These are phyloP conservation scores for Callaeas wilsoni DNA, from an alignment of 2,113 vertebrate genomes.

Conservation along the genomic window DNA sequence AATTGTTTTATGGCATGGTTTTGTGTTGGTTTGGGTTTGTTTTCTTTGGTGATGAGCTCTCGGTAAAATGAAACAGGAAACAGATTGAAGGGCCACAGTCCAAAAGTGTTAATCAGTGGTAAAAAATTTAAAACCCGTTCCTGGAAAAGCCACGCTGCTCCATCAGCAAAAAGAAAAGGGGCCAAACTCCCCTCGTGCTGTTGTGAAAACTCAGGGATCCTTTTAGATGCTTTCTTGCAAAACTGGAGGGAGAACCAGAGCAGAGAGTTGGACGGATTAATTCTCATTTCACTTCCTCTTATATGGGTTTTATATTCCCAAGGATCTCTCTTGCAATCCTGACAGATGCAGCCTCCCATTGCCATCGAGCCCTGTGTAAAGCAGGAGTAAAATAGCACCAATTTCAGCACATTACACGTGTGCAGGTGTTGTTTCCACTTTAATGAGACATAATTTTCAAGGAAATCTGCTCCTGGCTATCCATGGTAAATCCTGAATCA, in stretches of 20 bases:
- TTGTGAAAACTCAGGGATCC: neutral
- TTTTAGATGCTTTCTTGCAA: neutral
- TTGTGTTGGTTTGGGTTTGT: neutral
- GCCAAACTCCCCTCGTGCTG: neutral
- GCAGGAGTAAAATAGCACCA: accelerated
- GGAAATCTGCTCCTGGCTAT: neutral
- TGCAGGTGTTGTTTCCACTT: neutral
- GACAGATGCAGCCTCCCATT: neutral
- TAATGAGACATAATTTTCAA: neutral
- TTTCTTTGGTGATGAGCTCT: neutral
- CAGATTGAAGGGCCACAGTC: neutral
- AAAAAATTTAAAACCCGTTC: neutral
- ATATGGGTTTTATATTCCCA: accelerated
- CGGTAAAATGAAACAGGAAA: neutral
- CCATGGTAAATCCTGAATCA: neutral
- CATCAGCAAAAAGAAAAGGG: neutral
- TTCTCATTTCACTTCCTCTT: neutral
- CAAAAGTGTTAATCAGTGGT: neutral
- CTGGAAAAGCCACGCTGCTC: neutral
- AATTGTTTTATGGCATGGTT: neutral
- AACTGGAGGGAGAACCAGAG: neutral
- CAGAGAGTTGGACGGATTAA: neutral
- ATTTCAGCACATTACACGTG: accelerated
- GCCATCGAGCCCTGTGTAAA: neutral
- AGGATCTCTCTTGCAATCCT: neutral